A percentile compares a stretch with the other conserved stretches of the same genome.
phyloP scores from a whole-genome alignment of 2,888 invertebrate species.

The Creontiades dilutus region DNA sequence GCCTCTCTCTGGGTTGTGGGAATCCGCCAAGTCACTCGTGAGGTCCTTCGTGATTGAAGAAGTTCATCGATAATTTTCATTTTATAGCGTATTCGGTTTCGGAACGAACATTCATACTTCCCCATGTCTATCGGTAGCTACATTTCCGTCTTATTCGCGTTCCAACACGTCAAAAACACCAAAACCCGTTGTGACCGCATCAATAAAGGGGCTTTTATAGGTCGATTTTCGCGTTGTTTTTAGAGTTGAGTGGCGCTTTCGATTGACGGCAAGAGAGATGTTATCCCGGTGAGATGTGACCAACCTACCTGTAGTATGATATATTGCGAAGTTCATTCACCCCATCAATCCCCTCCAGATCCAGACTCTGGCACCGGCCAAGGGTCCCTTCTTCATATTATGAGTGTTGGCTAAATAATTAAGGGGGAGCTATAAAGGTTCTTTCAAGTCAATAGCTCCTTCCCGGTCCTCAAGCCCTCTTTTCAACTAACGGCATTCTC shows the following conservation, averaged over 20 bases:
- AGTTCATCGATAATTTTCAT: constrained; percentile 16
- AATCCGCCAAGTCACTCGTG: constrained; percentile 28
- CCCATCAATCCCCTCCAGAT: neutral
- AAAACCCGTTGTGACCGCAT: neutral
- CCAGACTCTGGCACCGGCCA: neutral
- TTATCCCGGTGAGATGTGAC: neutral
- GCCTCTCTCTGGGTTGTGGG: constrained; percentile 39
- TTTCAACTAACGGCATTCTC: constrained; percentile 15
- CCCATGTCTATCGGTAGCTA: neutral
- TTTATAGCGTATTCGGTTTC: constrained; percentile 1
- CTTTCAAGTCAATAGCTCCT: constrained; percentile 30
- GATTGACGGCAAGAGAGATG: neutral
- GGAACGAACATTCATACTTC: constrained; percentile 20
- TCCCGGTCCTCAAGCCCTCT: neutral
- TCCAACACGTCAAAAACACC: neutral
- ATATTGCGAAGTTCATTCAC: constrained; percentile 20
- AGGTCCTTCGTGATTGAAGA: constrained; percentile 25
- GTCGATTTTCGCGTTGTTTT: neutral
- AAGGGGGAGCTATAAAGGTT: constrained; percentile 10
- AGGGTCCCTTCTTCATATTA: constrained; percentile 12
- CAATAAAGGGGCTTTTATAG: neutral
- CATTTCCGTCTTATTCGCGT: neutral
- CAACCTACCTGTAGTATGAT: neutral
- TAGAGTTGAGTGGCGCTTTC: neutral
- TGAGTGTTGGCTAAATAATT: constrained; percentile 31